Conservation (phyloP, 2,888 invertebrate species). For the Drymonia ruficornis region DNA sequence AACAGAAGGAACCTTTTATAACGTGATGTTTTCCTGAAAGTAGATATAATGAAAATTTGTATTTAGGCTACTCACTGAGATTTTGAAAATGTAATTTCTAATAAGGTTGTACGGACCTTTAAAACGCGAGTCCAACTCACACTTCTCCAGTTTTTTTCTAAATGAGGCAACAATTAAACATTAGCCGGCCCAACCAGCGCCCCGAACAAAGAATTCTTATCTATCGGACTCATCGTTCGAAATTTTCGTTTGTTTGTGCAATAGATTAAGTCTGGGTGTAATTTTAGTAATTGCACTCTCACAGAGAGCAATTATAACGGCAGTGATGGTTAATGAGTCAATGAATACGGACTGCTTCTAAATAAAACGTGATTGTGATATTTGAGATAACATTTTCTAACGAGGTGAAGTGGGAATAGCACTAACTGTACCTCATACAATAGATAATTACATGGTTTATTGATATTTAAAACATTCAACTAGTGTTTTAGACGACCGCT, state of each 20-base stretch:
- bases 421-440: no score
- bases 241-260: conserved; percentile 56
- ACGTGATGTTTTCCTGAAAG: no score
- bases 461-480: no score
- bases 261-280: conserved; percentile 56
- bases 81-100: no score
- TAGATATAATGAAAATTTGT: no score
- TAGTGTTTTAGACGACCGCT: no score
- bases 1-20: no score
- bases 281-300: conserved; percentile 63
- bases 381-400: background rate
- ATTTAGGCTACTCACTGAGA: no score
- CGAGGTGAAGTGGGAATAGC: no score
- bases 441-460: no score
- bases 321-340: conserved; percentile 56
- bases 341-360: conserved; percentile 38
- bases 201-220: conserved; percentile 56
- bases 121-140: background rate
- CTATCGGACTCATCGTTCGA: conserved; percentile 54
- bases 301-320: conserved; percentile 63
- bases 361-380: background rate
- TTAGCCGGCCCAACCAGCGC: conserved; percentile 37
- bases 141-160: background rate
- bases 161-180: conserved; percentile 49
- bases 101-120: no score